Evolutionary conservation across 2,797 vertebrate genomes (phyloP), one percentile per base, ranked within the genome.

Genomic region (Psittacula derbiana): DNA sequence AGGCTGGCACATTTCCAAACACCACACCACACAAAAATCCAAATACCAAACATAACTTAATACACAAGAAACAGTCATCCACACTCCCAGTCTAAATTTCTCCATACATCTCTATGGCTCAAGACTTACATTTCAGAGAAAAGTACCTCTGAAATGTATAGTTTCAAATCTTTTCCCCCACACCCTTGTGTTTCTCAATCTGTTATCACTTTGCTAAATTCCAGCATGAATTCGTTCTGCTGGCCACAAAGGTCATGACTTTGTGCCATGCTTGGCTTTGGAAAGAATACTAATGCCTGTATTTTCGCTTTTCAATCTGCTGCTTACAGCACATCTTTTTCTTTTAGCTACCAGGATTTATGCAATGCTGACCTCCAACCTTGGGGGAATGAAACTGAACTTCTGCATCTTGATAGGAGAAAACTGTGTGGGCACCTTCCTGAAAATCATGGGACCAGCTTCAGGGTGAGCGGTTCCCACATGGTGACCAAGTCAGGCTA

Each of bases 301-400:
- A 65, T 82, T 89, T 91, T 71, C 33, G 33, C 30, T 85, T 93
- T 71, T 83, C 36, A 50, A 55, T 11, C 11, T 74, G 40, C 38
- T 57, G 11, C 8, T 80, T 82, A 11, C 40, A 60, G 21, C 9
- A 3, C 2, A 53, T 43, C 5, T 66, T 83, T 79, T 47, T 85
- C 30, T 60, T 50, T 78, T 46, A 74, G 74, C 33, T 7, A 49
- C 7, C 5, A 16, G 31, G 17, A 65, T 38, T 92, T 86, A 46
- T 27, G 31, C 36, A 31, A 20, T 10, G 16, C 16, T 74, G 25
- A 65, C 40, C 53, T 79, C 20, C 43, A 86, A 0, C 7, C 0
- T 0, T 0, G 17, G 46, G 16, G 19, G 27, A 91, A 83, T n/a
- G 7, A 85, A 88, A 43, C 5, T 11, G 41, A 79, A 57, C 10